Evolutionary conservation across 2,888 invertebrate genomes (phyloP).

Genomic region (Coecobrya sp.): DNA sequence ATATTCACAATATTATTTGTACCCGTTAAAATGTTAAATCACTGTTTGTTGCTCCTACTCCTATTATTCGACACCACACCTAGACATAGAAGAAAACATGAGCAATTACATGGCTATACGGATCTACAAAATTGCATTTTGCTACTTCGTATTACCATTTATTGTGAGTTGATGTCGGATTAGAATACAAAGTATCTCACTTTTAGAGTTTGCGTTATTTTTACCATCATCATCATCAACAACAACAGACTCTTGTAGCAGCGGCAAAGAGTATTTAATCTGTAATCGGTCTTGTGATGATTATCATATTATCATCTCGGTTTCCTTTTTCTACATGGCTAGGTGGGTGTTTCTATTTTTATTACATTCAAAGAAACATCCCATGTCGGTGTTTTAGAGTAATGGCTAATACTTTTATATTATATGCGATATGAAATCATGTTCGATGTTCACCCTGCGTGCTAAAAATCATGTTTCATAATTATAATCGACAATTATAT

Average conservation of each 20-base stretch:
- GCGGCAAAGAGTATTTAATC: conserved; percentile 44
- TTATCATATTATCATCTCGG: conserved; percentile 57
- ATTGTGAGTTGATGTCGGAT: conserved; percentile 24
- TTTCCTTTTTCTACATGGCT: conserved; percentile 10
- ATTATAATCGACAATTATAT: conserved; percentile 58
- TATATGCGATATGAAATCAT: not conserved
- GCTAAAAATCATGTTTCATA: conserved; percentile 52
- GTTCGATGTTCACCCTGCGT: conserved; percentile 27
- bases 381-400: conserved; percentile 40
- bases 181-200: conserved; percentile 52
- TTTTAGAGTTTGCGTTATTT: not conserved
- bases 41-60: conserved; percentile 6
- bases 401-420: conserved; percentile 12
- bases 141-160: not conserved
- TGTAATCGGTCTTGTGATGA: conserved; percentile 47
- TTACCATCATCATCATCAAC: conserved; percentile 6
- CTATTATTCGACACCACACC: conserved; percentile 24
- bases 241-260: not conserved
- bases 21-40: conserved; percentile 3
- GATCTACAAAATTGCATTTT: conserved; percentile 34
- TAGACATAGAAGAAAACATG: not conserved
- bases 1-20: not conserved
- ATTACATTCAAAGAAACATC: conserved; percentile 30
- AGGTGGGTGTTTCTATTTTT: conserved; percentile 60
- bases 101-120: not conserved